Evolutionary conservation across 2,888 invertebrate genomes (phyloP).

Genomic region (Periphyllus acericola): DNA sequence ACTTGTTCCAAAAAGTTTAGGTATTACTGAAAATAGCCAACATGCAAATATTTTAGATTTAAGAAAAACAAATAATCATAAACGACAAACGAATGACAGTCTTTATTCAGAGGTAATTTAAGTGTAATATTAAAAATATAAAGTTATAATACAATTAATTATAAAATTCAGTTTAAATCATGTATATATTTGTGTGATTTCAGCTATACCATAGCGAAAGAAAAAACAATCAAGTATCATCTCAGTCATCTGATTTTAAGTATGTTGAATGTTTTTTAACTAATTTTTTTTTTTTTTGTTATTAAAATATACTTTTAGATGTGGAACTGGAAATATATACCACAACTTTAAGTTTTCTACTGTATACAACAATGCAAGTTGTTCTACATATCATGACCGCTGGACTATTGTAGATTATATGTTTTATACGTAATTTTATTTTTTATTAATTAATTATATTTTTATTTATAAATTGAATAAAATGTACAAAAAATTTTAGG

Average conservation of each 20-base stretch:
- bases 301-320: slow-evolving; percentile 65
- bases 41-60: slow-evolving; percentile 64
- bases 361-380: slow-evolving; percentile 75
- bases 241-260: slow-evolving; percentile 5
- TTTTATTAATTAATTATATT: not conserved
- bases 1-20: slow-evolving; percentile 67
- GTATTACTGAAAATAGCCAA: slow-evolving; percentile 70
- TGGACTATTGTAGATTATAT: slow-evolving; percentile 93
- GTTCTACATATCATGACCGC: slow-evolving; percentile 79
- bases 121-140: slow-evolving; percentile 8
- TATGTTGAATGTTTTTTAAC: not conserved
- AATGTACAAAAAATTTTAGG: not conserved
- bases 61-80: slow-evolving; percentile 47
- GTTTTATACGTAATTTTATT: slow-evolving; percentile 75
- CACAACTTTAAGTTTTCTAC: slow-evolving; percentile 78
- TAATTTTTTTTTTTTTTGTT: not conserved
- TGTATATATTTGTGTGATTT: not conserved
- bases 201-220: slow-evolving; percentile 50
- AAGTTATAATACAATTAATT: not conserved
- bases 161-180: not conserved
- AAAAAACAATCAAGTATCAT: slow-evolving; percentile 27
- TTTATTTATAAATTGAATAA: slow-evolving; percentile 1
- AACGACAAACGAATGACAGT: slow-evolving; percentile 47
- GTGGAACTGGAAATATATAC: slow-evolving; percentile 73
- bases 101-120: slow-evolving; percentile 49